phyloP scores from a whole-genome alignment of 2,113 vertebrate genomes.

The Paratilapia polleni region DNA sequence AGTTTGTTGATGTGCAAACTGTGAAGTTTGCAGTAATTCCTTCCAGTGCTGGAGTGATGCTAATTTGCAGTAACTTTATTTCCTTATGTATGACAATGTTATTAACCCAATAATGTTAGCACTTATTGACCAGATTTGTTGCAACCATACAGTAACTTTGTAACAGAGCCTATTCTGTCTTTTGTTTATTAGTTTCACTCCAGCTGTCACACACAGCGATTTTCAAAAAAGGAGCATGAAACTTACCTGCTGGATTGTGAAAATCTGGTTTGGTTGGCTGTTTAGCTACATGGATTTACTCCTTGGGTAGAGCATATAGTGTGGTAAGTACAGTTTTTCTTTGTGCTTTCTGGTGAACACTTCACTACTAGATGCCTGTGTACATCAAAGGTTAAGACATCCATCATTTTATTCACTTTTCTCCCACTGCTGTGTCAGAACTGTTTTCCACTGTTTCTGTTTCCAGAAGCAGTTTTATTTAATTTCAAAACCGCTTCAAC shows the following conservation, averaged over 20 bases:
- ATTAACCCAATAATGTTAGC: not conserved
- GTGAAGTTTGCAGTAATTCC: not conserved
- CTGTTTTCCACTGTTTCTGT: not conserved
- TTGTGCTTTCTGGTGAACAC: not conserved
- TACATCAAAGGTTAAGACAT: not conserved
- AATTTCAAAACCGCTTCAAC: not conserved
- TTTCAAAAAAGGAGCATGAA: not conserved
- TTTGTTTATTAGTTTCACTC: not conserved
- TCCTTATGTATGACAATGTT: not conserved
- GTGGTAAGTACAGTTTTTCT: not conserved
- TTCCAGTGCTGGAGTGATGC: not conserved
- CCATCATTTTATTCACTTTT: not conserved
- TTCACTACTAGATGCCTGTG: not conserved
- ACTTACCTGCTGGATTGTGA: fast-evolving
- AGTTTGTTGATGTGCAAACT: not conserved
- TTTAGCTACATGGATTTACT: not conserved
- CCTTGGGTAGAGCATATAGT: not conserved
- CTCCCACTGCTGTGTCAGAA: not conserved
- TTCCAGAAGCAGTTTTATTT: not conserved
- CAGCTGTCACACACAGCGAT: not conserved
- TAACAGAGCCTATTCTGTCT: not conserved
- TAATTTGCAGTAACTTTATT: not conserved
- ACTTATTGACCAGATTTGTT: not conserved
- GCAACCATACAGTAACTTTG: too few species aligned
- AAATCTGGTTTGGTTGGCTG: not conserved